These are phyloP conservation scores for Xyrichtys novacula DNA, from an alignment of 2,797 vertebrate genomes.

Conservation along the genomic window DNA sequence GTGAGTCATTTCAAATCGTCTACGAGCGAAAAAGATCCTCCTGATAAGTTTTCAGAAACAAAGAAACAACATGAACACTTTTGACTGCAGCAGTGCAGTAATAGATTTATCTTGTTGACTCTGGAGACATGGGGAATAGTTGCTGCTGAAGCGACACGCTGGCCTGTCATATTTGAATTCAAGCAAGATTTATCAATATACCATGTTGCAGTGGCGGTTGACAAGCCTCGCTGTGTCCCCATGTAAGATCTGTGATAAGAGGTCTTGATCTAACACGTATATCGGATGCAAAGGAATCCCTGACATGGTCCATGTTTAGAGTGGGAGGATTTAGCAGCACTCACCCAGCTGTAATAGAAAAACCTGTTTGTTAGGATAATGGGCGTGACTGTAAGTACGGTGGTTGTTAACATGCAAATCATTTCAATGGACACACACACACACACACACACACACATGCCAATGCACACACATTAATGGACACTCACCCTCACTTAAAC, in stretches of 20 bases:
- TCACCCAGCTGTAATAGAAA: slow-evolving; percentile 28
- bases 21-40: slow-evolving; percentile 9
- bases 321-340: slow-evolving; percentile 48
- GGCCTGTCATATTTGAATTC: slow-evolving; percentile 60
- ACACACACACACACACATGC: background rate
- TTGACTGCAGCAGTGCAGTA: slow-evolving; percentile 53
- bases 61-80: slow-evolving; percentile 39
- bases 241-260: slow-evolving; percentile 22
- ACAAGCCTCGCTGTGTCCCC: slow-evolving; percentile 55
- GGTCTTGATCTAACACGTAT: slow-evolving; percentile 38
- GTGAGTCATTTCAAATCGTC: slow-evolving; percentile 28
- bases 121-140: slow-evolving; percentile 54
- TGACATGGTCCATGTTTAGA: slow-evolving; percentile 5
- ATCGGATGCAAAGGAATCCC: too few species aligned
- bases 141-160: slow-evolving; percentile 61
- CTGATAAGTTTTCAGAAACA: slow-evolving; percentile 22
- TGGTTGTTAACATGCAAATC: slow-evolving; percentile 36
- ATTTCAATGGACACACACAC: slow-evolving; percentile 18
- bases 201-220: slow-evolving; percentile 57
- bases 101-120: slow-evolving; percentile 76
- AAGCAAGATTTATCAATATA: slow-evolving; percentile 74
- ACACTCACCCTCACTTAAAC: slow-evolving; percentile 36
- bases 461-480: background rate
- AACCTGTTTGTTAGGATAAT: slow-evolving; percentile 4
- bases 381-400: slow-evolving; percentile 19